A percentile compares a stretch with the other conserved stretches of the same genome.
Evolutionary conservation across 2,888 invertebrate genomes (phyloP).

Genomic region (Melanophora roralis): DNA sequence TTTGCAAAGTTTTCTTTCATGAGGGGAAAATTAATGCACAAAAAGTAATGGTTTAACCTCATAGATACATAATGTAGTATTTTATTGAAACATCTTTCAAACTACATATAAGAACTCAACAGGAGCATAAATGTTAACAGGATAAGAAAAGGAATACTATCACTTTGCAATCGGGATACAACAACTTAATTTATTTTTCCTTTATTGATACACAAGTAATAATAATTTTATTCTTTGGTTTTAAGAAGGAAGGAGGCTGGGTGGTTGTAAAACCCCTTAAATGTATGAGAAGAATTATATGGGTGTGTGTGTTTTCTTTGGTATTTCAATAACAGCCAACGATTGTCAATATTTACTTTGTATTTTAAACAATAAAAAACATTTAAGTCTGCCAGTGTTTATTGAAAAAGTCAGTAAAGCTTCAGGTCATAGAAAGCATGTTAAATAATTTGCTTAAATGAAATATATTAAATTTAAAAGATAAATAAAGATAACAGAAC

Average conservation of each 20-base stretch:
- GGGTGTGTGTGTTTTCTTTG: background rate
- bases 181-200: conserved; percentile 28
- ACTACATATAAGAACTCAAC: conserved; percentile 69
- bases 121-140: conserved; percentile 63
- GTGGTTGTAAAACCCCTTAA: background rate
- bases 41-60: conserved; percentile 21
- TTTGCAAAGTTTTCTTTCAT: background rate
- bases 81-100: conserved; percentile 37
- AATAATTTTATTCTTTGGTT: conserved; percentile 19
- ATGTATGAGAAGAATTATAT: background rate
- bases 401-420: conserved; percentile 56
- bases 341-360: conserved; percentile 51
- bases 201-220: conserved; percentile 18
- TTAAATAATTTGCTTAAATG: conserved; percentile 31
- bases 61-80: conserved; percentile 30
- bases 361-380: conserved; percentile 22
- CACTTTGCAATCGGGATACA: background rate
- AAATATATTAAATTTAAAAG: conserved; percentile 44
- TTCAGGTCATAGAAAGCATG: conserved; percentile 31
- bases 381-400: conserved; percentile 37
- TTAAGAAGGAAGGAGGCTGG: too few species aligned
- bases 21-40: background rate
- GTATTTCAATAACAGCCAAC: conserved; percentile 49
- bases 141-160: background rate
- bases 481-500: conserved; percentile 8